Conservation (phyloP, 1,140 invertebrate genomes). For the Lordiphosa stackelbergi region DNA sequence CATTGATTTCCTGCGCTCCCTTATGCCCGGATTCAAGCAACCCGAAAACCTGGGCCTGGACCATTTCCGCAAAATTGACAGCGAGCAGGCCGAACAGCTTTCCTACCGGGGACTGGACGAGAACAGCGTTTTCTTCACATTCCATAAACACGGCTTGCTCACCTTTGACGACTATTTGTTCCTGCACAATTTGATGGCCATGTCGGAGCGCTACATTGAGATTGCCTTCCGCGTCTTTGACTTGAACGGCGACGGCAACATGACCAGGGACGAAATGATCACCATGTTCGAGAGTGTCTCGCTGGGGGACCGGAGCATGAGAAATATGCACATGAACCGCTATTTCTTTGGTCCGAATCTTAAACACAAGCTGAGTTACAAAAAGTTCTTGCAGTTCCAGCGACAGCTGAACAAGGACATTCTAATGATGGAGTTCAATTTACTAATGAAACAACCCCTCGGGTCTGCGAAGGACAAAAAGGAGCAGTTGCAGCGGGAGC, state of each 20-base stretch:
- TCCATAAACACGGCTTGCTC: slow-evolving; percentile 23
- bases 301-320: slow-evolving; percentile 7
- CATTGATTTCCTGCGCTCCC: slow-evolving; percentile 42
- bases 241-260: slow-evolving; percentile 5
- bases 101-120: background rate
- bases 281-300: slow-evolving; percentile 1
- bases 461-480: background rate
- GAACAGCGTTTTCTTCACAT: slow-evolving; percentile 36
- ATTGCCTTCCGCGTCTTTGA: slow-evolving; percentile 40
- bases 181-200: slow-evolving; percentile 21
- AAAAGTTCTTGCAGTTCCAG: slow-evolving; percentile 28
- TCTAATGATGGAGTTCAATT: slow-evolving; percentile 30
- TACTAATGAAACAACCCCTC: slow-evolving; percentile 1
- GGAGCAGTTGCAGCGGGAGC: background rate
- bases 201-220: slow-evolving; percentile 32
- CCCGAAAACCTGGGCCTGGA: slow-evolving; percentile 26
- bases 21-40: slow-evolving; percentile 27
- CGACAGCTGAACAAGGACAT: slow-evolving; percentile 19
- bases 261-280: slow-evolving; percentile 17
- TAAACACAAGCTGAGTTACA: slow-evolving; percentile 12
- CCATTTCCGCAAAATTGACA: slow-evolving; percentile 16
- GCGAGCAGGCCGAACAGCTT: background rate
- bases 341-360: slow-evolving; percentile 26
- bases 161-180: slow-evolving; percentile 39
- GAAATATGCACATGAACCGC: slow-evolving; percentile 4